Conservation (phyloP, 2,888 invertebrate genomes). For the Phaonia tiefii region DNA sequence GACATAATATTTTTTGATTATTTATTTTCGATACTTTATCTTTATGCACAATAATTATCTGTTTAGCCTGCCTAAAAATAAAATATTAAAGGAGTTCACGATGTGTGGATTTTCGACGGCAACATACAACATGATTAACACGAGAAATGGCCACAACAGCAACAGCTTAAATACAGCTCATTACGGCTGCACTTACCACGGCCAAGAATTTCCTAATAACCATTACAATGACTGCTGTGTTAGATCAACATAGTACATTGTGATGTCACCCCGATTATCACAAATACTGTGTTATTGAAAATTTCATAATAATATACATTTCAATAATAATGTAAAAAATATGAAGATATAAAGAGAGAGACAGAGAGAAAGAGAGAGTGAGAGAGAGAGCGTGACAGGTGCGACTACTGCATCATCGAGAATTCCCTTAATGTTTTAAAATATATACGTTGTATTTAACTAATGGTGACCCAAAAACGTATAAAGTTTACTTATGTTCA, state of each 20-base stretch:
- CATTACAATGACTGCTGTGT: not conserved
- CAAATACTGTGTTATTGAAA: constrained; percentile 29
- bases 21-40: constrained; percentile 34
- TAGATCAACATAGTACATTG: not conserved
- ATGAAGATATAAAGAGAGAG: not conserved
- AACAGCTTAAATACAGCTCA: not conserved
- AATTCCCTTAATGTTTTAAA: constrained; percentile 32
- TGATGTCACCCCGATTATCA: constrained; percentile 1
- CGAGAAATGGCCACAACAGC: not conserved
- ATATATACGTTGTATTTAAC: constrained; percentile 10
- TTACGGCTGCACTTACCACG: not conserved
- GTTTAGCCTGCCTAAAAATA: constrained; percentile 19
- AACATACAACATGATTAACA: not conserved
- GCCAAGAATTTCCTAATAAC: not conserved
- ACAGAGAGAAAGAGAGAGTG: not conserved
- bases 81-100: constrained; percentile 29
- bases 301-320: constrained; percentile 10
- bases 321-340: not conserved
- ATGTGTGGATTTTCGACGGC: constrained; percentile 5
- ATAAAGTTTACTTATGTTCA: constrained; percentile 40
- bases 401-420: not conserved
- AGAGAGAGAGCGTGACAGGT: not conserved
- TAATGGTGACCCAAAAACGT: constrained; percentile 21
- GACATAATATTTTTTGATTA: constrained; percentile 28
- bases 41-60: constrained; percentile 30